Base-by-base conservation (phyloP, 2,113 vertebrate genomes). In the Calidris pygmaea region DNA sequence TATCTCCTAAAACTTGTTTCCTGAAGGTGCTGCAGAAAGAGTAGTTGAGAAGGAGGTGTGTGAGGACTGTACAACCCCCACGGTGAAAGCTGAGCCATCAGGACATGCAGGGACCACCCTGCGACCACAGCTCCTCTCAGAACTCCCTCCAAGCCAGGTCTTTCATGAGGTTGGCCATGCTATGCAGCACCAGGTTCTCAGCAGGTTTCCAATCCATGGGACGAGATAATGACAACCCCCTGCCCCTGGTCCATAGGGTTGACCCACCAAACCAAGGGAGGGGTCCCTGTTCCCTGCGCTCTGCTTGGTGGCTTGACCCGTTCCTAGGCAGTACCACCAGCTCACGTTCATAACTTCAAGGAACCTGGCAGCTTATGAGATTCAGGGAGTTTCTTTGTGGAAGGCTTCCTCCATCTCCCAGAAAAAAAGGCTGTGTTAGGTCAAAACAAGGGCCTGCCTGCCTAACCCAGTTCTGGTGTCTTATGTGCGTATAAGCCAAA, bases 101-200 rank as follows among this genome's bases (percentile, higher is more conserved):
- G 9, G 8, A 62, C 2, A 12, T 20, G 16, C 4, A 0, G 18
- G 12, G 9, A 45, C 23, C 7, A 30, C 23, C 3, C 6, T 50
- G 18, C 15, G 37, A 52, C 12, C 50, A 71, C 2, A 1, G 7
- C 16, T 4, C 4, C 19, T 32, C 34, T 65, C 58, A n/a, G 43
- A 11, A 63, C 12, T 20, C 26, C 18, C 39, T 50, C 18, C 32
- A 19, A 34, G 32, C 9, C 65, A 43, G n/a, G 39, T 32, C 47
- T 60, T 35, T 12, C 12, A 9, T 13, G 50, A 9, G 7, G 13
- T 16, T 76, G 63, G 10, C 27, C 7, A 3, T 24, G 34, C 19
- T n/a, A 18, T 12, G n/a, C 20, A 53, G 29, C 16, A 30, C 21
- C 30, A 52, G 34, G 45, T 87, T 85, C 63, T 71, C 50, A 58